Evolutionary conservation across 2,888 invertebrate species (phyloP), one percentile per base, ranked within the genome.

Genomic region (Agrochola lychnidis): DNA sequence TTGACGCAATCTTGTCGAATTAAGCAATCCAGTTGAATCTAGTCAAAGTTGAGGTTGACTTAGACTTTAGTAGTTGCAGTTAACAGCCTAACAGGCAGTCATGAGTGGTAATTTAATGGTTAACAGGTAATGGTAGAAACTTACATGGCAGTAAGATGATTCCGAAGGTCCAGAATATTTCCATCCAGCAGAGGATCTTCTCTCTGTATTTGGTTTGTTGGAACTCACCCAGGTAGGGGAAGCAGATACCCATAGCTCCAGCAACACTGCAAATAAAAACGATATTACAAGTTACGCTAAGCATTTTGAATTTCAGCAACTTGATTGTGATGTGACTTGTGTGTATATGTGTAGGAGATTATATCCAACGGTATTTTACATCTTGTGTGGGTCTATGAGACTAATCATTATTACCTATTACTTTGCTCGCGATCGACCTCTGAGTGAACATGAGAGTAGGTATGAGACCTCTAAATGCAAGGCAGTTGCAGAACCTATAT

Each of bases 131-230:
- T n/a, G 2, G 9, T 2, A 48, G 25, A 73, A 48, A 73, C 97
- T 97, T 95, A 98, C 98, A 96, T 90, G 98, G 98, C 75, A 98
- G 94, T 83, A 97, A 92, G 89, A 98, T 98, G 73, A 98, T 98
- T 81, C 98, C 98, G 66, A 98, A 94, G 57, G 98, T 98, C 98
- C 98, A 98, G 95, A 98, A 98, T 96, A 98, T 97, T 96, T 98
- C 98, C 98, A 98, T 98, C 98, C 98, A 98, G 94, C 98, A 98
- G 79, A 98, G 97, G 90, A 98, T 98, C 89, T 98, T 98, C 93
- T 98, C 98, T 91, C 98, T 97, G 94, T 98, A 97, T 94, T 98
- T 98, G 76, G 98, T 98, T 61, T 98, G 98, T 91, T 98, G 98
- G 94, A 98, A 98, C 95, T 98, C 98, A 82, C 98, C 98, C 89